phyloP scores from a whole-genome alignment of 2,797 vertebrate genomes.

The Sorex maritimensis region DNA sequence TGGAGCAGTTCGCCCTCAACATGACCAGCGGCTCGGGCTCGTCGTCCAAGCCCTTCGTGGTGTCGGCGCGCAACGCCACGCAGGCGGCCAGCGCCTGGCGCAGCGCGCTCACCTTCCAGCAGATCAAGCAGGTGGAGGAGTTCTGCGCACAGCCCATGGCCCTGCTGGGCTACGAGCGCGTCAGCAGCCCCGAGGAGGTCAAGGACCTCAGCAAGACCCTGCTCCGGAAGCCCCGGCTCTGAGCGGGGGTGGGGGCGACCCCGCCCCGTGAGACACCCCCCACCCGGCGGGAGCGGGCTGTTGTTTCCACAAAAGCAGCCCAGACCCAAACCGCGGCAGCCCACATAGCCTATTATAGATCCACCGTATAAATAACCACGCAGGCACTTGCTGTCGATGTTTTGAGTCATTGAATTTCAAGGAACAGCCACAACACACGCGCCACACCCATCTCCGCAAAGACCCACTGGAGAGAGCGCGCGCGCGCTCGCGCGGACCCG shows the following conservation, averaged over 20 bases:
- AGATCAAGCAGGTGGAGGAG: constrained; percentile 99
- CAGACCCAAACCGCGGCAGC: constrained; percentile 77
- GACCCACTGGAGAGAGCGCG: constrained; percentile 64
- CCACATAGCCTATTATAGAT: constrained; percentile 76
- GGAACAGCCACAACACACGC: constrained; percentile 52
- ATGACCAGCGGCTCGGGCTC: constrained; percentile 98
- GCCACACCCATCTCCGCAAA: constrained; percentile 68
- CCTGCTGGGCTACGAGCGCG: constrained; percentile 96
- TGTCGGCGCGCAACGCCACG: constrained; percentile 97
- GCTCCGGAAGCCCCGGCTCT: constrained; percentile 95
- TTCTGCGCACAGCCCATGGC: constrained; percentile 98
- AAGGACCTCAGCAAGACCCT: constrained; percentile 98
- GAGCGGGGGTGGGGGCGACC: constrained; percentile 57
- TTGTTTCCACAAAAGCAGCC: constrained; percentile 71
- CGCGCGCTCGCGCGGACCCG: background rate
- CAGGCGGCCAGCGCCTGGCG: constrained; percentile 98
- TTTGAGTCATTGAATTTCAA: constrained; percentile 82
- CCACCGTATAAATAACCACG: constrained; percentile 80
- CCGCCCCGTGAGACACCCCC: background rate
- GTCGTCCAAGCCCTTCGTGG: constrained; percentile 98
- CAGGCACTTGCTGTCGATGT: constrained; percentile 74
- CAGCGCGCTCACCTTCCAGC: constrained; percentile 97
- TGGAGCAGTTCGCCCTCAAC: constrained; percentile 97
- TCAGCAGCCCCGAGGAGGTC: constrained; percentile 95
- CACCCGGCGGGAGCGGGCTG: constrained; percentile 59